phyloP scores from a whole-genome alignment of 2,888 invertebrate species.

The Drosophila buzzatii region DNA sequence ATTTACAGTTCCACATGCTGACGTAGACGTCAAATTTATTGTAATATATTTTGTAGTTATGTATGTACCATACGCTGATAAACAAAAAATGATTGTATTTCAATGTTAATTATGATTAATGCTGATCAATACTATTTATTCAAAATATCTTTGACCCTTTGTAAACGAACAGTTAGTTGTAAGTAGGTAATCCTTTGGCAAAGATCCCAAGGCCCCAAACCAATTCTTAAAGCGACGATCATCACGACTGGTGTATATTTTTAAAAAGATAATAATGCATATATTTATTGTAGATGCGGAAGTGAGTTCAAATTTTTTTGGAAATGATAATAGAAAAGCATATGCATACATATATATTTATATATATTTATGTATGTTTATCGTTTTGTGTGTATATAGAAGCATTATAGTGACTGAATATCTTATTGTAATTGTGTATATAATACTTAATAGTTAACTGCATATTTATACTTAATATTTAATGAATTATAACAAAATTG shows the following conservation, averaged over 20 bases:
- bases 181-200: slow-evolving; percentile 74
- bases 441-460: slow-evolving; percentile 78
- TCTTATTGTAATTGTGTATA: slow-evolving; percentile 81
- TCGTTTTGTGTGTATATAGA: slow-evolving; percentile 72
- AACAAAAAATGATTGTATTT: slow-evolving; percentile 61
- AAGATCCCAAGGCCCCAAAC: slow-evolving; percentile 33
- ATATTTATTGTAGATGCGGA: slow-evolving; percentile 68
- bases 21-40: slow-evolving; percentile 58
- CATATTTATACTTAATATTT: slow-evolving; percentile 80
- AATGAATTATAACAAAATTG: slow-evolving; percentile 78
- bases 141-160: slow-evolving; percentile 50
- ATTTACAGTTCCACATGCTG: slow-evolving; percentile 44
- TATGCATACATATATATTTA: slow-evolving; percentile 39
- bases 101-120: slow-evolving; percentile 77
- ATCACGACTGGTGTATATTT: slow-evolving; percentile 73
- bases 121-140: slow-evolving; percentile 76
- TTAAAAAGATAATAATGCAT: slow-evolving; percentile 56
- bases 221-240: slow-evolving; percentile 33
- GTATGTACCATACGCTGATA: slow-evolving; percentile 53
- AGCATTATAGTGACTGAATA: slow-evolving; percentile 82
- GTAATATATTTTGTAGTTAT: slow-evolving; percentile 78
- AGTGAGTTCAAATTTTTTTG: slow-evolving; percentile 63
- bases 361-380: slow-evolving; percentile 24
- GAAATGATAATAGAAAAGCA: slow-evolving; percentile 36
- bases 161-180: slow-evolving; percentile 58